Evolutionary conservation across 2,888 invertebrate species (phyloP), one percentile per base, ranked within the genome.

Genomic region (Brachypalpus laphriformis): DNA sequence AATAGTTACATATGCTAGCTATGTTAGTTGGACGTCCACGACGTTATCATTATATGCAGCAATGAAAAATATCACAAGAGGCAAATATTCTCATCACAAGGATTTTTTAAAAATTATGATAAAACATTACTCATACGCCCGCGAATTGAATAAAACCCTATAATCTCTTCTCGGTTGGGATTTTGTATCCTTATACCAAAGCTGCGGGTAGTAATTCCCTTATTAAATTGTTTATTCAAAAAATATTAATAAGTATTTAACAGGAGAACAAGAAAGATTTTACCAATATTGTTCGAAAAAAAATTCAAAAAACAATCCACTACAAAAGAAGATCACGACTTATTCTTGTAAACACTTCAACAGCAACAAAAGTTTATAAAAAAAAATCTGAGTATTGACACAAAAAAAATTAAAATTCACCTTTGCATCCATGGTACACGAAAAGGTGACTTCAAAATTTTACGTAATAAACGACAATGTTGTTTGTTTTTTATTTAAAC

Each of bases 341-440:
- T 72, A n/a, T 20, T 25, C 7, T 54, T 54, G 51, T 34, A 42
- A 25, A 14, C 11, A 65, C 54, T 56, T 16, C 22, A 28, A 16
- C 28, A 42, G 3, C 28, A 45, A n/a, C 7, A 40, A 22, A 61
- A 34, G 14, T n/a, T n/a, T n/a, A n/a, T n/a, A 68, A 54, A 59
- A 56, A 6, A 9, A 31, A 56, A 25, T 22, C 8, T 25, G 34
- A 57, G 25, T 70, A 71, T 34, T 49, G 28, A 54, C 37, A 34
- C 20, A 61, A 57, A 45, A 45, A 28, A 22, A 31, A 75, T 51
- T 66, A 51, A 80, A 75, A 85, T 85, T 85, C 85, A 85, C 85
- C 85, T 85, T 85, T 76, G 80, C 59, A 34, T 85, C 80, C 85
- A 85, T 85, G 65, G 57, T 65, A 42, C 63, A 42, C 54, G 65